These are phyloP conservation scores for Cephalopterus ornatus DNA, from an alignment of 2,113 vertebrate genomes.

Conservation along the genomic window DNA sequence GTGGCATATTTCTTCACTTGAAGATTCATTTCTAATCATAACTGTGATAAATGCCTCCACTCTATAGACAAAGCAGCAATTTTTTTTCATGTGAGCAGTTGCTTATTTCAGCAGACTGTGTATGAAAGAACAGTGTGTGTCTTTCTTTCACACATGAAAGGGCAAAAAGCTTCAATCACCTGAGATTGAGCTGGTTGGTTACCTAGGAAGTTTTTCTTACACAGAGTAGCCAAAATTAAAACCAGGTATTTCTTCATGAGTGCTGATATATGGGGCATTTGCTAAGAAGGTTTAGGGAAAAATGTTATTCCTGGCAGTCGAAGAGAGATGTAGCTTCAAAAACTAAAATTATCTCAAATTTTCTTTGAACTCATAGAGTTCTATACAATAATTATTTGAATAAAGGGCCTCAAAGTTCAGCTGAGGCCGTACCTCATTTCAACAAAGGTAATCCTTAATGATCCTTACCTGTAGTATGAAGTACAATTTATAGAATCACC, in stretches of 20 bases:
- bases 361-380: not conserved
- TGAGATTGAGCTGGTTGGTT: not conserved
- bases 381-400: not conserved
- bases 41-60: not conserved
- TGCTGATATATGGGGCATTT: not conserved
- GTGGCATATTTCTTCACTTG: not conserved
- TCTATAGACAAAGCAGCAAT: fast-evolving
- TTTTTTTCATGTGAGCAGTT: not conserved
- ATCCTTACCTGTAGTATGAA: not conserved
- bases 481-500: not conserved
- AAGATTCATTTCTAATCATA: not conserved
- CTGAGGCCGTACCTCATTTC: not conserved
- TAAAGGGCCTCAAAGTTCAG: not conserved
- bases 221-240: not conserved
- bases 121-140: not conserved
- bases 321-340: not conserved
- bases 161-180: not conserved
- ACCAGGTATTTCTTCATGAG: not conserved
- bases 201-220: not conserved
- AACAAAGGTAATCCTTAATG: not conserved
- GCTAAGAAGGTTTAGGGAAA: not conserved
- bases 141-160: not conserved
- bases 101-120: not conserved
- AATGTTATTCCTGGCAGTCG: not conserved
- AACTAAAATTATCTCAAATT: not conserved